phyloP scores from a whole-genome alignment of 2,888 invertebrate species.

The Taphrorychus bicolor region DNA sequence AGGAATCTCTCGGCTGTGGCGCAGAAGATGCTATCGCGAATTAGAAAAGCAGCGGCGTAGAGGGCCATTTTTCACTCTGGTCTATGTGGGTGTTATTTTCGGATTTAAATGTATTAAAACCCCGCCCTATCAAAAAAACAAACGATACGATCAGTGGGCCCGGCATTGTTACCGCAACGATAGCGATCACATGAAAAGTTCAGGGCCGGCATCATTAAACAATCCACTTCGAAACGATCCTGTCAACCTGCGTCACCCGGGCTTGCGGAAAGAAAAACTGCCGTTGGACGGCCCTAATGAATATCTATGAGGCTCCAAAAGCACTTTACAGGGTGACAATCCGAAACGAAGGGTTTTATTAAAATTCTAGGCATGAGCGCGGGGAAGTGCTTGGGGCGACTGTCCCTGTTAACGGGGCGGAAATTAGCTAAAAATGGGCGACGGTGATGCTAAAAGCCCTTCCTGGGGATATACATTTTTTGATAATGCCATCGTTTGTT shows the following conservation, averaged over 20 bases:
- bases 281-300: slow-evolving; percentile 22
- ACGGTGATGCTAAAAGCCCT: neutral
- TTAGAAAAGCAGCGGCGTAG: slow-evolving; percentile 26
- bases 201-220: slow-evolving; percentile 23
- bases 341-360: slow-evolving; percentile 37
- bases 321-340: slow-evolving; percentile 35
- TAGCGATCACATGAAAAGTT: slow-evolving; percentile 26
- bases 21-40: slow-evolving; percentile 51
- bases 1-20: slow-evolving; percentile 37
- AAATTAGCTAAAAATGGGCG: slow-evolving; percentile 32
- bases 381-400: slow-evolving; percentile 21
- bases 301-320: slow-evolving; percentile 34
- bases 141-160: slow-evolving; percentile 26
- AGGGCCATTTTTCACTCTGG: neutral
- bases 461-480: neutral
- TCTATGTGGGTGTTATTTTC: slow-evolving; percentile 26
- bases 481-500: neutral
- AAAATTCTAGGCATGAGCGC: slow-evolving; percentile 32
- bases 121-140: slow-evolving; percentile 29
- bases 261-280: slow-evolving; percentile 10
- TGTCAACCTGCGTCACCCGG: slow-evolving; percentile 5
- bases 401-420: slow-evolving; percentile 15
- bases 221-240: neutral
- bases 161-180: slow-evolving; percentile 31
- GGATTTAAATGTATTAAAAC: slow-evolving; percentile 15